Evolutionary conservation across 2,888 invertebrate genomes (phyloP).

Genomic region (Phengaris alcon): DNA sequence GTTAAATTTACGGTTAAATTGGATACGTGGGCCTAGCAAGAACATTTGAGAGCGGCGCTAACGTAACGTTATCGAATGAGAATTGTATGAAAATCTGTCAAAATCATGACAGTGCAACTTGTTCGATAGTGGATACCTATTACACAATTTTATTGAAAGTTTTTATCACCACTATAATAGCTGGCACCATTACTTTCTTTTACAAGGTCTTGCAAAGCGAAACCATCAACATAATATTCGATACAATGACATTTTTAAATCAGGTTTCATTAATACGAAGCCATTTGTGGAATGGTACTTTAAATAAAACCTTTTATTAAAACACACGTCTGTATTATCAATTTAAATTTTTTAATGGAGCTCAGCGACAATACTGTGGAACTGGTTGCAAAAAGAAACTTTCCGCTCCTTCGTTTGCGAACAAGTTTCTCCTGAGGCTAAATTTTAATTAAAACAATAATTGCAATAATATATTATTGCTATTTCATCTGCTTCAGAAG

Average conservation of each 20-base stretch:
- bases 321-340: slow-evolving; percentile 2
- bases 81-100: too few species aligned
- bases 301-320: background rate
- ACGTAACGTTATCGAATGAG: too few species aligned
- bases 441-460: slow-evolving; percentile 16
- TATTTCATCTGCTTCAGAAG: background rate
- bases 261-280: background rate
- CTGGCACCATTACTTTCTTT: too few species aligned
- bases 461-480: slow-evolving; percentile 7
- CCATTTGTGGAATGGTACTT: background rate
- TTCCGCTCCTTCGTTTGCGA: background rate
- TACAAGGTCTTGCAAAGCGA: too few species aligned
- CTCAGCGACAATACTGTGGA: background rate
- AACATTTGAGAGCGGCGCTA: too few species aligned
- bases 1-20: too few species aligned
- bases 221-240: too few species aligned
- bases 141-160: too few species aligned
- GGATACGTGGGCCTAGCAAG: too few species aligned
- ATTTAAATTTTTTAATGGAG: slow-evolving; percentile 19
- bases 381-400: slow-evolving; percentile 3
- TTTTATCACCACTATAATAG: too few species aligned
- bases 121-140: too few species aligned
- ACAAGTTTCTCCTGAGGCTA: slow-evolving; percentile 5
- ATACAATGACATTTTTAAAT: background rate
- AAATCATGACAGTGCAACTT: too few species aligned